Percentiles rank a stretch among this genome's conserved stretches.
Evolutionary conservation across 2,113 vertebrate species (phyloP).

Genomic region (Cryptomyrus ogoouensis): DNA sequence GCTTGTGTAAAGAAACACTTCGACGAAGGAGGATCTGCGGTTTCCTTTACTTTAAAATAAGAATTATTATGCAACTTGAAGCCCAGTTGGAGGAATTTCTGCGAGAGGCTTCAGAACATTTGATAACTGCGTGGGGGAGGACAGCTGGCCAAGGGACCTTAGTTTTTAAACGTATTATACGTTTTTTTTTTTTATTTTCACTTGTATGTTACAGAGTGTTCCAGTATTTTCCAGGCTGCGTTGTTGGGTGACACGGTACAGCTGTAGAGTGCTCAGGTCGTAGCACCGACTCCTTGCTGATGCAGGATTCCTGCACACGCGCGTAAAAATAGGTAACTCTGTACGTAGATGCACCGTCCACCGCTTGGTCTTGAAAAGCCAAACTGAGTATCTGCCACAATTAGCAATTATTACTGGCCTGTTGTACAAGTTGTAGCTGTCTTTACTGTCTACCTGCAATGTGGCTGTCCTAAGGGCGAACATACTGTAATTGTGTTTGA

Average conservation of each 20-base stretch:
- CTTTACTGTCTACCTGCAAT: neutral
- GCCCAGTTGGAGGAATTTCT: neutral
- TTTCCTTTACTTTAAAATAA: neutral
- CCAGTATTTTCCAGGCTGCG: neutral
- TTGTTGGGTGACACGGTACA: neutral
- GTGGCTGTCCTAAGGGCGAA: neutral
- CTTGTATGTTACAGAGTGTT: neutral
- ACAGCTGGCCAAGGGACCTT: neutral
- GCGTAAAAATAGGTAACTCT: neutral
- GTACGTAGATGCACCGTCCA: neutral
- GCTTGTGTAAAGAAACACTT: neutral
- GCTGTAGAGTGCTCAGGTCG: neutral
- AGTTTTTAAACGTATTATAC: neutral
- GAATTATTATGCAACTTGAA: neutral
- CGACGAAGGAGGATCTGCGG: neutral
- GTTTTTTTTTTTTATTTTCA: neutral
- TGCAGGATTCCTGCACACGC: neutral
- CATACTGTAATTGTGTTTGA: neutral
- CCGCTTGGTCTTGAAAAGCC: conserved; percentile 10
- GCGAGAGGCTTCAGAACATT: conserved; percentile 5
- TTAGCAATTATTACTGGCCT: neutral
- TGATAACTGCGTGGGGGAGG: neutral
- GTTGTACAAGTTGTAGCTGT: neutral
- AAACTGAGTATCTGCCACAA: neutral
- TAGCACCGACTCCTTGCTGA: neutral